Base-by-base conservation (phyloP, 2,113 vertebrate species). In the Cygnus atratus region DNA sequence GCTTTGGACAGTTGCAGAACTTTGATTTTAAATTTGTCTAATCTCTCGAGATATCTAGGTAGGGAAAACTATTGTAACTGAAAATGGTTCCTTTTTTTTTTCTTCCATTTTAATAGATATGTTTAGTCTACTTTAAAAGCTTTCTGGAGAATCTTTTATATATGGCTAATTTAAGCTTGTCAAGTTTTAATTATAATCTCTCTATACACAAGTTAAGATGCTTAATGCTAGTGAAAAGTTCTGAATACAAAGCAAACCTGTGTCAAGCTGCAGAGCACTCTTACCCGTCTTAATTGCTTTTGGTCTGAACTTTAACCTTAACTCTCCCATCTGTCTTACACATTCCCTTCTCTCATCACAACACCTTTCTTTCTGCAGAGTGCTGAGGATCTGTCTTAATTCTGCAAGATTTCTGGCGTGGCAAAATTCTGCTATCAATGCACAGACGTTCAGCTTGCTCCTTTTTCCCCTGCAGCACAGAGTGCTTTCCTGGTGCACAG, bases 151-250 rank as follows among this genome's bases (percentile, higher is more conserved):
- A 93, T 93, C 92, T 96, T 94, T 97, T 96, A 88, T 93, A 96
- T 96, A 89, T 92, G 93, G 91, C 95, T 97, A 96, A 97, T 97
- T 97, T 97, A 95, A 96, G 87, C 96, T 93, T 97, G 97, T 97
- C 97, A 96, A 89, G 96, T 97, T 97, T 97, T 97, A 97, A 97
- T 97, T 97, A 97, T 97, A 97, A 97, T 96, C 96, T 96, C 96
- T 96, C 87, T 91, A 87, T 89, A 93, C 67, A 94, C 88, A 95
- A 96, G 96, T 96, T 97, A 97, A 97, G 96, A 97, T 96, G 93
- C 96, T 97, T 97, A 96, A 96, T 94, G 91, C 96, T 89, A 93
- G 95, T 93, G 95, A 94, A 97, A 96, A 97, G 94, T 97, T 97
- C 93, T 89, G 96, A 97, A 95, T 95, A 95, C 97, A 97, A 96